phyloP scores from a whole-genome alignment of 2,888 invertebrate species.

The Achlya flavicornis region DNA sequence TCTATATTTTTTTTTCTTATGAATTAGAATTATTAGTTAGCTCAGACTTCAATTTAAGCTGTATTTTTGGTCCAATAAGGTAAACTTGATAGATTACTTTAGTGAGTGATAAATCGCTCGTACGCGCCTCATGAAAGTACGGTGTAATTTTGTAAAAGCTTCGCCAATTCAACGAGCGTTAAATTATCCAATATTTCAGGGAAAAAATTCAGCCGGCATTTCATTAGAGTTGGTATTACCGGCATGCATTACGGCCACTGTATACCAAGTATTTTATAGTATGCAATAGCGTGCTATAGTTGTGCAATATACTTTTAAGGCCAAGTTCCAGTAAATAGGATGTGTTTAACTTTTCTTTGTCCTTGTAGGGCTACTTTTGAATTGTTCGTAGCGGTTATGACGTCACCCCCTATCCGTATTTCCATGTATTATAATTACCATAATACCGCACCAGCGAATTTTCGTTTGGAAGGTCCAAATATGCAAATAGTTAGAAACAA shows the following conservation, averaged over 20 bases:
- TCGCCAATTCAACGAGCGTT: background rate
- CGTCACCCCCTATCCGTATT: slow-evolving; percentile 6
- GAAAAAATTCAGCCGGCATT: slow-evolving; percentile 25
- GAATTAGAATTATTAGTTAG: background rate
- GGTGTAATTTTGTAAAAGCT: slow-evolving; percentile 17
- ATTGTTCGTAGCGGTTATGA: slow-evolving; percentile 8
- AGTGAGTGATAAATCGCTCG: slow-evolving; percentile 24
- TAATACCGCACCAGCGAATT: slow-evolving; percentile 9
- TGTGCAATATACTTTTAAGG: slow-evolving; percentile 49
- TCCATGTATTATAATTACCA: slow-evolving; percentile 10
- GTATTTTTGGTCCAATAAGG: slow-evolving; percentile 9
- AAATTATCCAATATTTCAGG: slow-evolving; percentile 21
- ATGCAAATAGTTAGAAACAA: slow-evolving; percentile 12
- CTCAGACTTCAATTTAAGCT: background rate
- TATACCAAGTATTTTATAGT: too few species aligned
- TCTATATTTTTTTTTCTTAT: background rate
- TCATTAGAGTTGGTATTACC: slow-evolving; percentile 37
- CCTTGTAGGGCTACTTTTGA: slow-evolving; percentile 28
- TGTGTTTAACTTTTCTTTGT: slow-evolving; percentile 8
- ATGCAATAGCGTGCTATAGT: slow-evolving; percentile 44
- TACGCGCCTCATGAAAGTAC: slow-evolving; percentile 17
- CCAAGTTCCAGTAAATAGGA: slow-evolving; percentile 23
- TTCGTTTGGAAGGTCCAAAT: slow-evolving; percentile 9
- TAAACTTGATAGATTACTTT: slow-evolving; percentile 29
- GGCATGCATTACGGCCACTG: slow-evolving; percentile 41